Conservation (phyloP, 1,140 invertebrate genomes). For the Brachionus plicatilis region DNA sequence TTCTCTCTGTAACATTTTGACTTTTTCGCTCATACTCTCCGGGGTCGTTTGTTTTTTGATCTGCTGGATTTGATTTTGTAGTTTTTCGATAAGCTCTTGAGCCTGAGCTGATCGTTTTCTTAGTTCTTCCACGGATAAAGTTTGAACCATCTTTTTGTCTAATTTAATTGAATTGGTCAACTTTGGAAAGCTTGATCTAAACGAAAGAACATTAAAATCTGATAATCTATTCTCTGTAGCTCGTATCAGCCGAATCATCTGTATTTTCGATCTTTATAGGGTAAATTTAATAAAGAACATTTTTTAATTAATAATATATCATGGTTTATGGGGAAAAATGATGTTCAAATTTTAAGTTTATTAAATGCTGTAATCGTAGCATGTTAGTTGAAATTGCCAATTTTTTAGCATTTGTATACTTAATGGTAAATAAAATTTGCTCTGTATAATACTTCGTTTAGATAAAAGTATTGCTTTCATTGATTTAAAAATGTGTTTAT, state of each 20-base stretch:
- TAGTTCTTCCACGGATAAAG: neutral
- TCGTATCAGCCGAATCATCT: neutral
- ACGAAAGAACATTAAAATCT: conserved; percentile 12
- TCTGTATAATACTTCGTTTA: neutral
- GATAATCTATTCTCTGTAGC: neutral
- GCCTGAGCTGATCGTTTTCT: conserved; percentile 4
- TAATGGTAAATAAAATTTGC: conserved; percentile 6
- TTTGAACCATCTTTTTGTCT: conserved; percentile 21
- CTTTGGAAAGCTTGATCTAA: conserved; percentile 8
- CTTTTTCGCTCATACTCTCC: neutral
- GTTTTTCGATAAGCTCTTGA: conserved; percentile 19
- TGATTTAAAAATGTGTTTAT: neutral
- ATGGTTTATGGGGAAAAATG: neutral
- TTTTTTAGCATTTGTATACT: neutral
- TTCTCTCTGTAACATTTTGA: neutral
- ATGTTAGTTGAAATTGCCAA: neutral
- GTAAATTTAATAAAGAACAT: no score
- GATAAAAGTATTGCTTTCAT: neutral
- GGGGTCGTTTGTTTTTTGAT: conserved; percentile 3
- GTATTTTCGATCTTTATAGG: neutral
- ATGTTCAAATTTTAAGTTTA: neutral
- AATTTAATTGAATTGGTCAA: neutral
- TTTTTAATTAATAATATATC: neutral
- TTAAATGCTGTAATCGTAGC: conserved; percentile 2
- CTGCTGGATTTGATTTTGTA: conserved; percentile 28